These are phyloP conservation scores for Trichacis sp. DNA, from an alignment of 2,888 invertebrate species.

Conservation along the genomic window DNA sequence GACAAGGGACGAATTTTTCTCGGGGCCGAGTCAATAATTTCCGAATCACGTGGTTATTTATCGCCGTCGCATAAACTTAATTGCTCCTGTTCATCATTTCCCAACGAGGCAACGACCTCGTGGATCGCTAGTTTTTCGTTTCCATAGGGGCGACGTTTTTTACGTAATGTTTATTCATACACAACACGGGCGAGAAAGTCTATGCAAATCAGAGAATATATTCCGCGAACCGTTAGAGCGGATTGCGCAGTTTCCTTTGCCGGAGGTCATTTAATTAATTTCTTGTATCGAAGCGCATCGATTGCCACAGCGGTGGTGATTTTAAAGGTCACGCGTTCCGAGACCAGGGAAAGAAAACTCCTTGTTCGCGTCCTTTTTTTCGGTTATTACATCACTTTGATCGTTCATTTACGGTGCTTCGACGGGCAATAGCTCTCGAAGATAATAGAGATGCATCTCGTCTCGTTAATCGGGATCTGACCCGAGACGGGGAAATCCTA, in stretches of 20 bases:
- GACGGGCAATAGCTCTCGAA: neutral
- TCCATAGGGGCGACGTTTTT: too few species aligned
- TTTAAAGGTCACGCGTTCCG: neutral
- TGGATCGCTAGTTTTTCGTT: neutral
- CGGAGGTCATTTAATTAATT: neutral
- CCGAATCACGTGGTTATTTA: slow-evolving; percentile 6
- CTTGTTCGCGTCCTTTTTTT: neutral
- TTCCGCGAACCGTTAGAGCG: slow-evolving; percentile 1
- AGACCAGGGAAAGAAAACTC: too few species aligned
- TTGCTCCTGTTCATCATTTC: slow-evolving; percentile 1
- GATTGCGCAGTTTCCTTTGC: neutral
- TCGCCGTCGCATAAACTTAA: slow-evolving; percentile 6
- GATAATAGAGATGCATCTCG: slow-evolving; percentile 8
- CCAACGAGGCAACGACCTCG: neutral
- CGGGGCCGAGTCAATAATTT: slow-evolving; percentile 4
- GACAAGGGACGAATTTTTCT: slow-evolving; percentile 9
- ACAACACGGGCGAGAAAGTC: neutral
- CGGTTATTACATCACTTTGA: neutral
- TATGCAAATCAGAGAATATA: slow-evolving; percentile 1
- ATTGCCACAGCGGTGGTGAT: neutral
- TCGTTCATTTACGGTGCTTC: neutral
- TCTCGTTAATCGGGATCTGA: slow-evolving; percentile 5
- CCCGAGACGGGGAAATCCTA: neutral
- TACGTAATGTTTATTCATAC: slow-evolving; percentile 1
- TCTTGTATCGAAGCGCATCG: neutral